Base-by-base conservation (phyloP, 2,797 vertebrate species). In the Clarias fuscus region DNA sequence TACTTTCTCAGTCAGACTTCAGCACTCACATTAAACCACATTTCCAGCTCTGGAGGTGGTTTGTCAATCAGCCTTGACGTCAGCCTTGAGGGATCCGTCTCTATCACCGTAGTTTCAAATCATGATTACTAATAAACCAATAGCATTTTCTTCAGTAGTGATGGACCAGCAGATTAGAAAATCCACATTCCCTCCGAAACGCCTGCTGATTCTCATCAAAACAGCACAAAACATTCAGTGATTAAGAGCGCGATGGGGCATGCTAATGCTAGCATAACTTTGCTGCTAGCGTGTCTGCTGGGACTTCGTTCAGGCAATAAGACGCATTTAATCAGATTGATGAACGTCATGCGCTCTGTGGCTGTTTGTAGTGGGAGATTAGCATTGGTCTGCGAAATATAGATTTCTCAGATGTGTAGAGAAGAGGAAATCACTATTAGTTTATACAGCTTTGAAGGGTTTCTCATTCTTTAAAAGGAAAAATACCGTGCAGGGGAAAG, bases 301-400 rank as follows among this genome's bases (percentile, higher is more conserved):
- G 97, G 98, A 98, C 96, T 92, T 98, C 97, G 97, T 97, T 98
- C 97, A 97, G 96, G 96, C 97, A 97, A 98, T 97, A 96, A 96
- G 95, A 97, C 96, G 97, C 97, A 97, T 98, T 99, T 98, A 98
- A 99, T 99, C 98, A 99, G 97, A 99, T 98, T 99, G 98, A 98
- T 98, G 97, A 98, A 98, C 97, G 97, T 96, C 94, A 96, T 95
- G 95, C 91, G 90, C 96, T 98, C 97, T 85, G 91, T 94, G 96
- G 97, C 93, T 96, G 48, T 96, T 95, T 97, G 97, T 80, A 10
- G 14, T 4, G 22, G 24, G 33, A 78, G 76, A 58, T 59, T 78
- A 58, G 53, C n/a, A 58, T 76, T 76, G 18, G 73, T 4, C 4
- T 10, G n/a, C 56, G 3, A 33, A 14, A 27, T 30, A 33, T 27